A percentile compares a stretch with the other conserved stretches of the same genome.
phyloP scores from a whole-genome alignment of 2,888 invertebrate species.

The Plebejus melissa region DNA sequence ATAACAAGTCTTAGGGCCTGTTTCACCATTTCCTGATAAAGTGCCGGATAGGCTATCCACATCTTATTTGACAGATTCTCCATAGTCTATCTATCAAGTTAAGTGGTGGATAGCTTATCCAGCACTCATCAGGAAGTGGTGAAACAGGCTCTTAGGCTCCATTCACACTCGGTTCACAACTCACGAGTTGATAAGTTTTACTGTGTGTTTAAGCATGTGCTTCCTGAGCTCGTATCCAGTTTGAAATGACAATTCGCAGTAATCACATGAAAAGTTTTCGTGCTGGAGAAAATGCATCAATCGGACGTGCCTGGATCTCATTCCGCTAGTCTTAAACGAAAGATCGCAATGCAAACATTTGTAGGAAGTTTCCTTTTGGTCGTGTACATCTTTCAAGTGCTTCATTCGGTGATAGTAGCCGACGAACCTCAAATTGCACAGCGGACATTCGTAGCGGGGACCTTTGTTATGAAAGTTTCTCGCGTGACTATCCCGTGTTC shows the following conservation, averaged over 20 bases:
- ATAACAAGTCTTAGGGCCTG: no score
- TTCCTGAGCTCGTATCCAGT: constrained; percentile 63
- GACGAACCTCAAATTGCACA: constrained; percentile 61
- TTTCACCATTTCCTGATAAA: no score
- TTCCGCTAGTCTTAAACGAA: constrained; percentile 64
- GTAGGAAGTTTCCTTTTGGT: constrained; percentile 59
- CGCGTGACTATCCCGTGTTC: constrained; percentile 41
- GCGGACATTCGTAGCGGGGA: constrained; percentile 65
- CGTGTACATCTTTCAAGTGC: constrained; percentile 62
- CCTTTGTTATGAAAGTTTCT: constrained; percentile 66
- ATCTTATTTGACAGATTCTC: no score
- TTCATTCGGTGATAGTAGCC: constrained; percentile 64
- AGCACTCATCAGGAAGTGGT: no score
- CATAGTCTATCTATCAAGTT: no score
- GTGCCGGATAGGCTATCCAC: no score
- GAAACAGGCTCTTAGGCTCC: no score
- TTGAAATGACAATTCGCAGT: constrained; percentile 64
- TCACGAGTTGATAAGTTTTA: constrained; percentile 59
- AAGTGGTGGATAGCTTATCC: no score
- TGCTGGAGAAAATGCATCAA: constrained; percentile 59
- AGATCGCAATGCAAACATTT: constrained; percentile 59
- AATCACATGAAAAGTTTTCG: constrained; percentile 52
- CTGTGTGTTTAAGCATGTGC: constrained; percentile 62
- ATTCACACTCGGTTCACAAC: constrained; percentile 35
- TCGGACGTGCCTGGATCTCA: constrained; percentile 57